Conservation (phyloP, 2,797 vertebrate genomes). For the Tolypeutes matacus region DNA sequence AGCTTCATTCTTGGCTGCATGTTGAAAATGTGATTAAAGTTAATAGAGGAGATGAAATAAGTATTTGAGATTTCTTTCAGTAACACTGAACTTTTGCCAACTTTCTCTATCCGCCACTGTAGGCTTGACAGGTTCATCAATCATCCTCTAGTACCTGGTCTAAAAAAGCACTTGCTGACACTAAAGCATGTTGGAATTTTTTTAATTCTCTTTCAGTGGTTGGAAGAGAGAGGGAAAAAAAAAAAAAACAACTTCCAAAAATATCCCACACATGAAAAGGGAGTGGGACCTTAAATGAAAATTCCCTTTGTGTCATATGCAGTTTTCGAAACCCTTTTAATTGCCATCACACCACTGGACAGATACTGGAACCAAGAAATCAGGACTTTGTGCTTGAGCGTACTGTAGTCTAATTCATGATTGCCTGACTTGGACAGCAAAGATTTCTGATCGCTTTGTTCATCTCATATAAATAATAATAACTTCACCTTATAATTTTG, state of each 20-base stretch:
- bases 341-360: neutral
- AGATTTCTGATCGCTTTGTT: slow-evolving; percentile 38
- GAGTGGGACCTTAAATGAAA: slow-evolving; percentile 74
- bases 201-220: slow-evolving; percentile 86
- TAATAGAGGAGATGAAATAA: slow-evolving; percentile 90
- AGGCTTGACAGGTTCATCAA: slow-evolving; percentile 88
- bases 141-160: slow-evolving; percentile 87
- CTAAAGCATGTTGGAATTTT: slow-evolving; percentile 87
- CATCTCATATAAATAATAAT: slow-evolving; percentile 66
- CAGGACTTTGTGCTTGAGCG: neutral
- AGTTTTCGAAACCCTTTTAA: slow-evolving; percentile 73
- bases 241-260: slow-evolving; percentile 81
- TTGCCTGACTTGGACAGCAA: neutral
- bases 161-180: slow-evolving; percentile 85
- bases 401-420: neutral
- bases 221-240: slow-evolving; percentile 75
- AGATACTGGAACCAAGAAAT: slow-evolving; percentile 48
- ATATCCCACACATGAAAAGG: slow-evolving; percentile 76
- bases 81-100: slow-evolving; percentile 89
- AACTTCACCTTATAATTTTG: slow-evolving; percentile 44
- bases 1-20: slow-evolving; percentile 91
- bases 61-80: slow-evolving; percentile 91
- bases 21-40: slow-evolving; percentile 91
- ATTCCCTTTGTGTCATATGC: slow-evolving; percentile 76
- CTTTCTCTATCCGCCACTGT: slow-evolving; percentile 87